Base-by-base conservation (phyloP, 2,797 vertebrate species). In the Adrianichthys oophorus region DNA sequence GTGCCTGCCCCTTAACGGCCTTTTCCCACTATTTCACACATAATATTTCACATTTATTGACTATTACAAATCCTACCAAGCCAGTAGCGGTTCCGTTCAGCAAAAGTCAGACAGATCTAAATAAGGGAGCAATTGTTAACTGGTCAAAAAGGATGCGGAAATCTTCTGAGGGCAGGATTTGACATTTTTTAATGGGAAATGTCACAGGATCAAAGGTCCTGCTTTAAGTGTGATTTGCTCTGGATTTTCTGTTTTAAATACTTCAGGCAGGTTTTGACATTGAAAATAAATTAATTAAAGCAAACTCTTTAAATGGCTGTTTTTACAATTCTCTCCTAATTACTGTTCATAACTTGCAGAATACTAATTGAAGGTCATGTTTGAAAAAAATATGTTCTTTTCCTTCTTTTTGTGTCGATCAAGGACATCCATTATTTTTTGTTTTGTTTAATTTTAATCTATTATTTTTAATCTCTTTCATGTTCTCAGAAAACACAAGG, bases 41-140 rank as follows among this genome's bases (percentile, higher is more conserved):
- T 98, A 97, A 98, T 99, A 95, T 95, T 95, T 95, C 89, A 95
- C 93, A 96, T 98, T 97, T 98, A 98, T 96, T 94, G 96, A 93
- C 95, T 96, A 94, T 95, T 94, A 95, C 92, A 93, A 94, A 95
- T 90, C 94, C 94, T 95, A 86, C 92, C 93, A 94, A 78, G 94
- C 93, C 94, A 89, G 94, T 95, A 95, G 95, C 91, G 86, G 91
- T 95, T 96, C 94, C 91, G 92, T 91, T 94, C n/a, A 24, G 68
- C 51, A 43, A 65, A 74, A 84, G 85, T 45, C 19, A 83, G 89
- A 90, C 91, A 90, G 87, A 93, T 93, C 92, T 92, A 92, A 94
- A 94, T 94, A 86, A 91, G 91, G 90, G 90, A 91, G 93, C 94
- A 93, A 95, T 94, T 94, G 93, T 82, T 76, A 83, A 77, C 59